Evolutionary conservation across 2,113 vertebrate species (phyloP).

Genomic region (Eupsittula cactorum): DNA sequence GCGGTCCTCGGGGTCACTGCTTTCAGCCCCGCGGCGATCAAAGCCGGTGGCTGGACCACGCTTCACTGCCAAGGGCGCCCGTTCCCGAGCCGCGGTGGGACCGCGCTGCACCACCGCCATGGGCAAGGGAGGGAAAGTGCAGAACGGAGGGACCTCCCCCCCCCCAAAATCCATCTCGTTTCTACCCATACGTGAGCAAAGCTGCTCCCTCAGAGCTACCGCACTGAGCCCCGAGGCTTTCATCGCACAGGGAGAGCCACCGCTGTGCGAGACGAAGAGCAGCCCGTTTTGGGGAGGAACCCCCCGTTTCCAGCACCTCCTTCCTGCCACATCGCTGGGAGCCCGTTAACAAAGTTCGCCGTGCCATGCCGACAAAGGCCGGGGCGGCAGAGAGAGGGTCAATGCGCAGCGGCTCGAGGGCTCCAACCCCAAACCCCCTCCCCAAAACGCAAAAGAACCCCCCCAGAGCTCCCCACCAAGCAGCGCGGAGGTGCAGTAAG

Average conservation of each 20-base stretch:
- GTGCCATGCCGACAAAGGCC: not conserved
- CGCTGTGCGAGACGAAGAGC: rapidly evolving
- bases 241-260: rapidly evolving
- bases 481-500: rapidly evolving
- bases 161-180: not conserved
- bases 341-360: not conserved
- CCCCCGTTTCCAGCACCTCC: rapidly evolving
- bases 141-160: not conserved
- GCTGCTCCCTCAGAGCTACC: not conserved
- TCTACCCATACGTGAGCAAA: rapidly evolving
- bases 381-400: rapidly evolving
- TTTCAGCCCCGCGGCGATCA: not conserved
- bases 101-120: rapidly evolving
- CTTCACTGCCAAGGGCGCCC: constrained; percentile 19
- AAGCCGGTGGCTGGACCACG: not conserved
- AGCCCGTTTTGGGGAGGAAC: rapidly evolving
- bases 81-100: rapidly evolving
- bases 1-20: not conserved
- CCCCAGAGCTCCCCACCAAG: not conserved
- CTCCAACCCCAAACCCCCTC: rapidly evolving
- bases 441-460: not conserved
- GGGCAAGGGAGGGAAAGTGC: not conserved
- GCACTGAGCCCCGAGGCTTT: not conserved
- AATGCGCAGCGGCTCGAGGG: not conserved
- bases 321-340: not conserved